phyloP scores from a whole-genome alignment of 2,113 vertebrate genomes.

The Percopsis transmontana region DNA sequence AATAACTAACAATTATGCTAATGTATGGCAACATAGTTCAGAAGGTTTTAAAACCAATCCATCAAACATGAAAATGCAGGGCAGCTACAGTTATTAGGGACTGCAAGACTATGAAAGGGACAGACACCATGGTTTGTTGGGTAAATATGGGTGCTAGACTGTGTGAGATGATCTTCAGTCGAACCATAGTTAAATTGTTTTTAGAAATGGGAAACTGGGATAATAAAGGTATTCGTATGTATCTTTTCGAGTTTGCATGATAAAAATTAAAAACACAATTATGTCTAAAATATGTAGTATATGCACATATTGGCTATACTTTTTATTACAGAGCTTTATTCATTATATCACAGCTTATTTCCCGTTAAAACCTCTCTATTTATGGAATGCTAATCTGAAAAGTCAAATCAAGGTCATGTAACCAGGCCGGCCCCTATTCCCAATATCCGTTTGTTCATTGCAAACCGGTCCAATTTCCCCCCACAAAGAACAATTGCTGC shows the following conservation, averaged over 20 bases:
- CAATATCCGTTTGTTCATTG: conserved; percentile 41
- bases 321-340: too few relatives aligned
- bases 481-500: conserved; percentile 32
- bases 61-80: conserved; percentile 38
- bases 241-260: too few relatives aligned
- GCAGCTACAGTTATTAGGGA: conserved; percentile 6
- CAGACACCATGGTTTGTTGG: conserved; percentile 6
- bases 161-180: conserved; percentile 26
- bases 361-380: conserved; percentile 12
- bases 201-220: conserved; percentile 5
- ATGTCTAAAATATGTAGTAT: background rate
- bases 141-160: background rate
- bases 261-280: too few relatives aligned
- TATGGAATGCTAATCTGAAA: conserved; percentile 25
- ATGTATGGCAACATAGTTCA: conserved; percentile 16
- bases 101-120: background rate
- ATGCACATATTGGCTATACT: too few relatives aligned
- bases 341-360: conserved; percentile 15
- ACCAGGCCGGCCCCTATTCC: conserved; percentile 30
- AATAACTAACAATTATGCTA: conserved; percentile 17
- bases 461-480: conserved; percentile 48
- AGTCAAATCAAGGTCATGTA: conserved; percentile 63
- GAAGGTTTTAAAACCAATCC: conserved; percentile 32
- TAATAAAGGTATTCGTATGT: too few relatives aligned
- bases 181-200: conserved; percentile 13